Base-by-base conservation (phyloP, 1,140 invertebrate genomes). In the Drosophila azteca region DNA sequence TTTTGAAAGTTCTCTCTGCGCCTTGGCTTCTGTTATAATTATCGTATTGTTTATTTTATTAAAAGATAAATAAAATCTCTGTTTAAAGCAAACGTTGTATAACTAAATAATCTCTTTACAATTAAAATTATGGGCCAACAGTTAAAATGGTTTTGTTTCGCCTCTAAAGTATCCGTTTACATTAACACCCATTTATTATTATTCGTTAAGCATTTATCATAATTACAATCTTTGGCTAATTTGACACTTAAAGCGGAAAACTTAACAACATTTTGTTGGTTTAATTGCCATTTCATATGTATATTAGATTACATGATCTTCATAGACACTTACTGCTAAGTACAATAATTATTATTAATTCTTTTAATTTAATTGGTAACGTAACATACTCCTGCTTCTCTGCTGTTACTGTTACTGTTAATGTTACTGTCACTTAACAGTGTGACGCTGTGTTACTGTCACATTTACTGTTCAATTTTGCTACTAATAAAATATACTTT, bases 181-280 rank as follows among this genome's bases (percentile, higher is more conserved):
- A 58, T 58, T 71, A 51, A 66, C 57, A 61, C 35, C 63, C 49
- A 57, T 49, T 48, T 76, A 49, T 57, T 76, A 49, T 57, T 67
- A 43, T 81, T 80, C 59, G 60, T 75, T 70, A 81, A 90, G 77
- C 72, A 74, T 80, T 63, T 85, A 74, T 77, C 68, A 78, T 85
- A 90, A 87, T 88, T 85, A 89, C 76, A 87, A 89, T 83, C 75
- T 68, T 88, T 90, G 85, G 87, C 85, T 90, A 90, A 87, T 90
- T 90, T 90, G 87, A 90, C 87, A 90, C 87, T 87, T 90, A 90
- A 90, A 90, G 87, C 87, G 87, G 82, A 90, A 90, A 90, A 90
- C 85, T 90, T 90, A 85, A 85, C 84, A 90, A 89, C 84, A 88
- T 84, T 88, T 75, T 59, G 66, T 90, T 85, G 73, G 70, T 87